Base-by-base conservation (phyloP, 37 sponge, comb jelly and placozoan species). In the Chondrosia reniformis region DNA sequence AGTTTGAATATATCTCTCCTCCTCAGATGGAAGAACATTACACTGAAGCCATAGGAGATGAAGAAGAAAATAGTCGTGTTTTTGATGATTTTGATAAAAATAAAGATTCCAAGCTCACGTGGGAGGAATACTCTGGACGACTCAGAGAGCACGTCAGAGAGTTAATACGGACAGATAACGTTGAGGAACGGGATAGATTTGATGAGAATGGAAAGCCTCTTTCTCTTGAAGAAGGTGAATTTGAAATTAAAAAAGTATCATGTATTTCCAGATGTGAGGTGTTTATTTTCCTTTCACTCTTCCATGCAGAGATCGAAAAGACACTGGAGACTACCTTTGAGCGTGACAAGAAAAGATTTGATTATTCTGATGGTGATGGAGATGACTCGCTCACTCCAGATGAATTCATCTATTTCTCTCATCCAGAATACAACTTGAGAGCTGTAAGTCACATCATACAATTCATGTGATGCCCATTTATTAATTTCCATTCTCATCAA, bases 41-140 rank as follows among this genome's bases (percentile, higher is more conserved):
- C 42, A 38, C 39, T 7, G 72, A 69, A 24, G 72, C 72, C 1
- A 34, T 34, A 25, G 21, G 9, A 5, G 61, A 59, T 59, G 30
- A 25, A 5, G 61, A 69, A 25, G 36, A 34, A n/a, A 21, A 31
- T 2, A 6, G 3, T 56, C 58, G 27, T 8, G 67, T 55, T 4
- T 31, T 81, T 61, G 57, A 17, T 0, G 49, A 82, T 36, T 58
- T 74, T 21, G 82, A 82, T 49, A 39, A 28, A 0, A 49, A 82
- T 43, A 33, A 27, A 8, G 75, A 82, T 36, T 63, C 62, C 13
- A 0, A 44, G 75, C 24, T 82, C 34, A 34, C 82, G 1, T 82
- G 82, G 82, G 82, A 82, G 33, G 82, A 82, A 61, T 82, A 82
- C 59, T 32, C 39, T 4, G 59, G 34, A 46, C 32, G 43, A 17